Conservation (phyloP, 2,888 invertebrate species). For the Trachelus tabidus region DNA sequence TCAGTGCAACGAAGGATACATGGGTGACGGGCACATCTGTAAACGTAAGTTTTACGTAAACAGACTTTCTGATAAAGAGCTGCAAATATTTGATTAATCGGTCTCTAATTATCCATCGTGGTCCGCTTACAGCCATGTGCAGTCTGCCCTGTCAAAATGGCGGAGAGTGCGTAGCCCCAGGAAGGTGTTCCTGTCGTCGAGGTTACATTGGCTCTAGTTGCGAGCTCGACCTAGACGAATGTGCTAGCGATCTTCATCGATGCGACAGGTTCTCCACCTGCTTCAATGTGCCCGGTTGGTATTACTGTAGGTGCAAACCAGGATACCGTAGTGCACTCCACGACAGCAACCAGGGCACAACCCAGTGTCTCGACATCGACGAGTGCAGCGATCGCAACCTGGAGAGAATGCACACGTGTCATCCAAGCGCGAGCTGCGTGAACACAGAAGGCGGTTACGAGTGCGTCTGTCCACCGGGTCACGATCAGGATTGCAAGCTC, state of each 20-base stretch:
- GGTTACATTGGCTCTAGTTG: slow-evolving; percentile 87
- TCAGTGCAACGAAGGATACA: slow-evolving; percentile 77
- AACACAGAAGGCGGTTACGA: slow-evolving; percentile 84
- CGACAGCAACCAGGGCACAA: slow-evolving; percentile 71
- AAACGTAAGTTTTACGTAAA: slow-evolving; percentile 71
- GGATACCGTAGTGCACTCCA: slow-evolving; percentile 77
- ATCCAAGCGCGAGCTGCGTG: slow-evolving; percentile 80
- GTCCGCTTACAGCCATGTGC: slow-evolving; percentile 76
- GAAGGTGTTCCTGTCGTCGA: slow-evolving; percentile 81
- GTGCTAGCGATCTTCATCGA: slow-evolving; percentile 75
- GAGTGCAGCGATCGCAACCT: slow-evolving; percentile 79
- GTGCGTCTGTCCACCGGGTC: slow-evolving; percentile 75
- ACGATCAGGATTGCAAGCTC: slow-evolving; percentile 72
- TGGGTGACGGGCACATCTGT: slow-evolving; percentile 83
- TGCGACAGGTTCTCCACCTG: slow-evolving; percentile 84
- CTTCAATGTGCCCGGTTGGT: slow-evolving; percentile 91
- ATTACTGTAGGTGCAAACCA: slow-evolving; percentile 85
- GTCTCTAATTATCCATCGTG: background rate
- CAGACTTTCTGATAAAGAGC: background rate
- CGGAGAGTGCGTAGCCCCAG: slow-evolving; percentile 82
- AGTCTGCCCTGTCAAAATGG: slow-evolving; percentile 85
- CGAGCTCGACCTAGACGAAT: slow-evolving; percentile 90
- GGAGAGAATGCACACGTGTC: slow-evolving; percentile 78
- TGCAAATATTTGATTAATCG: too few relatives aligned
- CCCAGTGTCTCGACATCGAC: slow-evolving; percentile 81